These are phyloP conservation scores for Tipula confusa DNA, from an alignment of 2,888 invertebrate species.

Conservation along the genomic window DNA sequence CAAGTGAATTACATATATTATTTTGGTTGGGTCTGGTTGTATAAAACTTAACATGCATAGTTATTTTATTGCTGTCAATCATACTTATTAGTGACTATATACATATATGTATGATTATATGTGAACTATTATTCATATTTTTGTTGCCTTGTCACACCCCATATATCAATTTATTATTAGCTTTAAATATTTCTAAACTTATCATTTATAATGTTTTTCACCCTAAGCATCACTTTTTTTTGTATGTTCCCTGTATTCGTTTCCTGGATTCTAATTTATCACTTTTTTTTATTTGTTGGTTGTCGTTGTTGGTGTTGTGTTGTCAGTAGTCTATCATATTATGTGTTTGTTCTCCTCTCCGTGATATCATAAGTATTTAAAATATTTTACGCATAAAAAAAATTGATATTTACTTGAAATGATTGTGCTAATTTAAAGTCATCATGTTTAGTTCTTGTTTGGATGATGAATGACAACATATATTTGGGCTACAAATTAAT, in stretches of 20 bases:
- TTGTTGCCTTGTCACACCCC: not conserved
- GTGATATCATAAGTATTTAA: not conserved
- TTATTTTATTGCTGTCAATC: not conserved
- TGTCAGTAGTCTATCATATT: not conserved
- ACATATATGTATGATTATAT: not conserved
- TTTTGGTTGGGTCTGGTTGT: not conserved
- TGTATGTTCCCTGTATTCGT: not conserved
- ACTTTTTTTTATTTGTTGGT: not conserved
- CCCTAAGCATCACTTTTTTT: not conserved
- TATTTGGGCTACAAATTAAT: not conserved
- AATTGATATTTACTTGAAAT: not conserved
- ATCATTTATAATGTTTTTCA: conserved; percentile 15
- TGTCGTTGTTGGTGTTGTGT: too few relatives aligned
- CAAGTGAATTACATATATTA: not conserved
- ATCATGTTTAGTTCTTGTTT: not conserved
- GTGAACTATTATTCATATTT: conserved; percentile 1
- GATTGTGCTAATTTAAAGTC: conserved; percentile 3
- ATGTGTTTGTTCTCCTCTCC: not conserved
- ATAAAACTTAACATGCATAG: not conserved
- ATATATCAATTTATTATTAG: conserved; percentile 1
- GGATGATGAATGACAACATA: not conserved
- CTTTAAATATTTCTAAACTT: conserved; percentile 20
- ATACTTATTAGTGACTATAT: not conserved
- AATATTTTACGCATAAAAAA: not conserved
- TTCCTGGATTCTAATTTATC: not conserved